phyloP scores from a whole-genome alignment of 2,113 vertebrate genomes.

The Oreochromis tanganicae region DNA sequence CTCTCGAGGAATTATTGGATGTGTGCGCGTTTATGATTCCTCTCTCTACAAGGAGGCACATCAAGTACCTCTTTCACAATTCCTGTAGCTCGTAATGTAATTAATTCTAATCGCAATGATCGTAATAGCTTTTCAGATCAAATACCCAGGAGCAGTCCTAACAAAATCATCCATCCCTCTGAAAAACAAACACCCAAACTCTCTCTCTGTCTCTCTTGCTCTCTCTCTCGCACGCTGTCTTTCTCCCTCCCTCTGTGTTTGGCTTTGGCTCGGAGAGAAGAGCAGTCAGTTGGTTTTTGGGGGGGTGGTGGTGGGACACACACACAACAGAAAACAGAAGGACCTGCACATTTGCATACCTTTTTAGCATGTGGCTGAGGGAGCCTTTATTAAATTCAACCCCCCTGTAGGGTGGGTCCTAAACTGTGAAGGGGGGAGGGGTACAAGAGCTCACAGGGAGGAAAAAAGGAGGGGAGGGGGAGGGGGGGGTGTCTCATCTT shows the following conservation, averaged over 20 bases:
- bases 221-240: neutral
- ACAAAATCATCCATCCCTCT: conserved; percentile 63
- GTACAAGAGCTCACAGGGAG: neutral
- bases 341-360: conserved; percentile 66
- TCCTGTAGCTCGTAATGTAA: conserved; percentile 61
- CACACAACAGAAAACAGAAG: conserved; percentile 57
- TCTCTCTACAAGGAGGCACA: conserved; percentile 21
- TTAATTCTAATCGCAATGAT: conserved; percentile 70
- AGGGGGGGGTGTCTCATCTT: conserved; percentile 35
- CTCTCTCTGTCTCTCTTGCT: neutral
- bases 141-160: conserved; percentile 64
- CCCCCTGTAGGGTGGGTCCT: conserved; percentile 51
- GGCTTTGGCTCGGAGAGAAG: conserved; percentile 28
- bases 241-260: conserved; percentile 14
- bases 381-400: conserved; percentile 65
- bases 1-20: conserved; percentile 28
- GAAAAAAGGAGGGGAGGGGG: neutral
- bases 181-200: conserved; percentile 59
- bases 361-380: conserved; percentile 68
- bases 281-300: conserved; percentile 28
- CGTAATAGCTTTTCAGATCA: conserved; percentile 69
- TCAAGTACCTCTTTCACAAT: conserved; percentile 42
- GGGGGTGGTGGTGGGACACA: neutral
- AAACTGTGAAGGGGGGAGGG: neutral
- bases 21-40: conserved; percentile 17